These are phyloP conservation scores for Drosophila cognata DNA, from an alignment of 2,888 invertebrate genomes.

Conservation along the genomic window DNA sequence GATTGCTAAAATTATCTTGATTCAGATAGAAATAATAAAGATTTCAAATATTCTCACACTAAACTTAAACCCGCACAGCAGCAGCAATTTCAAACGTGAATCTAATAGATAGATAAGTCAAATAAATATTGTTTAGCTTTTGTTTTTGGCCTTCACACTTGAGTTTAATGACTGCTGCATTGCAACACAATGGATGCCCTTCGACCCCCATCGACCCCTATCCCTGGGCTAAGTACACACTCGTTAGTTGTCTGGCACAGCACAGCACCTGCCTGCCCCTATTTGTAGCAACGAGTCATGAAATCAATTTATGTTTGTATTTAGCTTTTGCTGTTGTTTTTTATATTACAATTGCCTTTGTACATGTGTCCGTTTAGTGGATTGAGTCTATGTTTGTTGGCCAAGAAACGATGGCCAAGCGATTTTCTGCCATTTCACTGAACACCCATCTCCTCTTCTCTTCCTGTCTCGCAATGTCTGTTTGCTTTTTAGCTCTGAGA, in stretches of 20 bases:
- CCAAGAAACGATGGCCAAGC: slow-evolving; percentile 35
- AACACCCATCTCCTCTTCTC: slow-evolving; percentile 11
- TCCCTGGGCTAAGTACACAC: slow-evolving; percentile 3
- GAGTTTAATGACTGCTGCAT: slow-evolving; percentile 52
- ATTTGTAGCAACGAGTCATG: slow-evolving; percentile 57
- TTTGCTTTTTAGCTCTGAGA: slow-evolving; percentile 29
- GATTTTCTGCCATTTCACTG: slow-evolving; percentile 59
- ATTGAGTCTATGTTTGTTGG: slow-evolving; percentile 27
- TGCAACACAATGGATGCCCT: slow-evolving; percentile 23
- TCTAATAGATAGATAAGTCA: not conserved
- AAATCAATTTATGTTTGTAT: slow-evolving; percentile 73
- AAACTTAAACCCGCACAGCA: not conserved
- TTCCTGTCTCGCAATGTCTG: slow-evolving; percentile 39
- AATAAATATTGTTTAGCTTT: slow-evolving; percentile 22
- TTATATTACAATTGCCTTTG: slow-evolving; percentile 31
- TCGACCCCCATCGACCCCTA: not conserved
- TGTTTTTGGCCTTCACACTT: slow-evolving; percentile 27
- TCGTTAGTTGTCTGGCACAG: slow-evolving; percentile 1
- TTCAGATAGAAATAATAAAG: not conserved
- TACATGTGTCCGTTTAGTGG: slow-evolving; percentile 26
- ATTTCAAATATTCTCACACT: not conserved
- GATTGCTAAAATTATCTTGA: not conserved
- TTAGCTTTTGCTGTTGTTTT: slow-evolving; percentile 46
- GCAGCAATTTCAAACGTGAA: not conserved
- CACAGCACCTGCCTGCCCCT: slow-evolving; percentile 40